Conservation (phyloP, 2,113 vertebrate species). For the Onychostoma macrolepis region DNA sequence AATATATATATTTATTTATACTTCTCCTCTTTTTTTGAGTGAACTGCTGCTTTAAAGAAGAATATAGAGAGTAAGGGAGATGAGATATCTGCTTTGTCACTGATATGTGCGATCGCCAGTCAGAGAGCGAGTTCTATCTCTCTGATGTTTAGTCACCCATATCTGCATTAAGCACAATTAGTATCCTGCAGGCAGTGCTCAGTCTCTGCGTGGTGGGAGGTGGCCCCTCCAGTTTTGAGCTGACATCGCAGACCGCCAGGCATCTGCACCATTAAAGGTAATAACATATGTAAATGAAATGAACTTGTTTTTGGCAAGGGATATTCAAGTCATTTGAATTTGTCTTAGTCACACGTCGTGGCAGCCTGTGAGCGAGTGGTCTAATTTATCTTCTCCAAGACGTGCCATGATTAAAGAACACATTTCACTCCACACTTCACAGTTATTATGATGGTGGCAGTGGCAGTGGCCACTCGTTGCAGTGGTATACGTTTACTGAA, state of each 20-base stretch:
- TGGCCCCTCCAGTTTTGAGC: conserved; percentile 38
- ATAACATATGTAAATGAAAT: conserved; percentile 10
- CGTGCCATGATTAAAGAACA: conserved; percentile 40
- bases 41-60: neutral
- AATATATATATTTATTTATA: too few relatives aligned
- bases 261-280: conserved; percentile 43
- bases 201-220: conserved; percentile 20
- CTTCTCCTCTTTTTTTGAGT: neutral
- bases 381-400: conserved; percentile 22
- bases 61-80: neutral
- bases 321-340: conserved; percentile 39
- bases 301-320: conserved; percentile 18
- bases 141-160: conserved; percentile 42
- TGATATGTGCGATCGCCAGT: conserved; percentile 7
- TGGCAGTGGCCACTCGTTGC: neutral
- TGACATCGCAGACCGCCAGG: conserved; percentile 14
- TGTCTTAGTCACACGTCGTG: conserved; percentile 32
- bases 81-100: neutral
- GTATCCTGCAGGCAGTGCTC: conserved; percentile 33
- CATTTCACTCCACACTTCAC: neutral
- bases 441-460: neutral
- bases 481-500: neutral
- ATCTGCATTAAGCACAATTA: conserved; percentile 47
- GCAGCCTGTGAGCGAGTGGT: conserved; percentile 14
- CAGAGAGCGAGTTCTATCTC: conserved; percentile 29